Percentiles rank a stretch among this genome's conserved stretches.
phyloP scores from a whole-genome alignment of 2,888 invertebrate species.

The Salpingus planirostris region DNA sequence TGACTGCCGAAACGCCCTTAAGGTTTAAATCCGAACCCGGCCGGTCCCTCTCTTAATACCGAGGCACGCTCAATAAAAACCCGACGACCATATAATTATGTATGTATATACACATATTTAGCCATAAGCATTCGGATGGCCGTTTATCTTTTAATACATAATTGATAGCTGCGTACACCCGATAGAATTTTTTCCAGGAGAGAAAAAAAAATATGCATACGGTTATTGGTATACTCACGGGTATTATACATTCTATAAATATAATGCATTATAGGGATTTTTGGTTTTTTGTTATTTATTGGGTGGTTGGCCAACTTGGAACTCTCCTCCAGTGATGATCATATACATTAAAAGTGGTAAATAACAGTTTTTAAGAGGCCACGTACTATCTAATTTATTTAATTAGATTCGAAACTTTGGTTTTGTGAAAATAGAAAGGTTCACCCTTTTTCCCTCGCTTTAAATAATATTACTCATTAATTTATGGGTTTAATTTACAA shows the following conservation, averaged over 20 bases:
- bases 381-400: conserved; percentile 30
- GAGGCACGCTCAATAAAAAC: conserved; percentile 38
- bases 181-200: no score
- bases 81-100: conserved; percentile 43
- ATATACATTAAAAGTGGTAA: conserved; percentile 28
- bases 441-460: no score
- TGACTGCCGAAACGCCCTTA: conserved; percentile 33
- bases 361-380: conserved; percentile 28
- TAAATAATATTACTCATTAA: no score
- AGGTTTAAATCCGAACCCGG: conserved; percentile 23
- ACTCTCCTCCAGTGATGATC: conserved; percentile 20
- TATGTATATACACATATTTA: conserved; percentile 44
- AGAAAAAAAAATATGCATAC: conserved; percentile 42
- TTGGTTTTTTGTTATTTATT: conserved; percentile 22
- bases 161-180: conserved; percentile 41
- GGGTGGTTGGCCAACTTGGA: conserved; percentile 19
- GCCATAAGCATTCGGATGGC: conserved; percentile 43
- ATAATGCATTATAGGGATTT: no score
- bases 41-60: conserved; percentile 23
- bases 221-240: no score
- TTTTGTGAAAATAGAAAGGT: no score
- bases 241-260: no score
- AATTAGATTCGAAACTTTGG: conserved; percentile 25
- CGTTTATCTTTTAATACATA: conserved; percentile 45
- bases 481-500: no score